Evolutionary conservation across 2,797 vertebrate species (phyloP).

Genomic region (Takifugu rubripes): DNA sequence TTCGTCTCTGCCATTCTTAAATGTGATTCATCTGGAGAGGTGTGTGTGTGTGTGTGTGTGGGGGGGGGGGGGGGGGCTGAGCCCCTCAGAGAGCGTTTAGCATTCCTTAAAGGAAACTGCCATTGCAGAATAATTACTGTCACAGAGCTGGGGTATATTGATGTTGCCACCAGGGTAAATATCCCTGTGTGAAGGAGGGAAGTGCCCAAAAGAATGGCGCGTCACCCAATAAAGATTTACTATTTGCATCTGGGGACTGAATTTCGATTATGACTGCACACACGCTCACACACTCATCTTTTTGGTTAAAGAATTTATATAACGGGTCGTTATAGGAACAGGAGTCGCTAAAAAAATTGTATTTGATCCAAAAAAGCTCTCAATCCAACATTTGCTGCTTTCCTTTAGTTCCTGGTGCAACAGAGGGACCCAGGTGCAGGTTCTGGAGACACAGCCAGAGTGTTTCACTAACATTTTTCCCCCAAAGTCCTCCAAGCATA

Average conservation of each 20-base stretch:
- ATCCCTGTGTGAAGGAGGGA: constrained; percentile 43
- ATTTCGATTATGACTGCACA: constrained; percentile 52
- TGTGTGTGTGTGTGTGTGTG: constrained; percentile 3
- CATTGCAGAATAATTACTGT: constrained; percentile 57
- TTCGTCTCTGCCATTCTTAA: constrained; percentile 38
- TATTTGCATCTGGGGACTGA: constrained; percentile 38
- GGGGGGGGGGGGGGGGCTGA: constrained; percentile 2
- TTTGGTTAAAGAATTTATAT: too few species aligned
- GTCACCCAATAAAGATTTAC: constrained; percentile 65
- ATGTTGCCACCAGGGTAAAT: constrained; percentile 42
- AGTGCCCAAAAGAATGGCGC: constrained; percentile 52
- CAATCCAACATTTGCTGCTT: too few species aligned
- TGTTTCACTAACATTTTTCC: background rate
- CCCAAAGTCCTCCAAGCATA: background rate
- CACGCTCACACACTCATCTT: background rate
- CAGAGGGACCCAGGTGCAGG: background rate
- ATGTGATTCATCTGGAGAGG: constrained; percentile 54
- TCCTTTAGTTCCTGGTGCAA: too few species aligned
- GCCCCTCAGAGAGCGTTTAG: constrained; percentile 38
- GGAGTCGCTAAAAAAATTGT: too few species aligned
- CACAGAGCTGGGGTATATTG: constrained; percentile 45
- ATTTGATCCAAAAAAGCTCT: too few species aligned
- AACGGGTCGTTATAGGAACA: too few species aligned
- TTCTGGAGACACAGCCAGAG: background rate
- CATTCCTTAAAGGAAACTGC: constrained; percentile 46